Percentiles rank a stretch among this genome's conserved stretches.
These are phyloP conservation scores for Drosophila sechellia DNA, from an alignment of 1,140 invertebrate species.

Conservation along the genomic window DNA sequence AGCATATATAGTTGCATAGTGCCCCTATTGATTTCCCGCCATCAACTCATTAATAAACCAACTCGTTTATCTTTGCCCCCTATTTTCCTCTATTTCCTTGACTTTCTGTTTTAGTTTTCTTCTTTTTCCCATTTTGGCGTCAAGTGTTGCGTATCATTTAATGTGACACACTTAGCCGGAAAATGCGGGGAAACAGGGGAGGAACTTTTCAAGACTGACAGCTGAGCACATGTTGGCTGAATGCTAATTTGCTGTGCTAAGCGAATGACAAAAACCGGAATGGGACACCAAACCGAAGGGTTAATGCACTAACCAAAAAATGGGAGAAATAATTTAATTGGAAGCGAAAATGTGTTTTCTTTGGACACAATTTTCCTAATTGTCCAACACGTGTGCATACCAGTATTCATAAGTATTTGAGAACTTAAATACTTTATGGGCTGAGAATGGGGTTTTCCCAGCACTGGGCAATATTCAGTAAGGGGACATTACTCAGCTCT, in stretches of 20 bases:
- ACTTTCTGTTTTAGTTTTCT: slow-evolving; percentile 17
- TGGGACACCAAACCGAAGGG: not conserved
- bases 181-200: slow-evolving; percentile 2
- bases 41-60: slow-evolving; percentile 43
- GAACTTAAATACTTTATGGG: too few species aligned
- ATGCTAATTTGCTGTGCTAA: slow-evolving; percentile 73
- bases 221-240: slow-evolving; percentile 68
- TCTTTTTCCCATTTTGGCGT: slow-evolving; percentile 68
- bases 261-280: slow-evolving; percentile 52
- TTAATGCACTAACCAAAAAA: not conserved
- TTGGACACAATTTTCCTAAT: not conserved
- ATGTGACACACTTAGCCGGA: slow-evolving; percentile 69
- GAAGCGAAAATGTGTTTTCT: not conserved
- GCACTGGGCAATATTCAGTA: not conserved
- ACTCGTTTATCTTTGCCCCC: not conserved
- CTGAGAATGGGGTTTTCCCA: not conserved
- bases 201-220: slow-evolving; percentile 38
- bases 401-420: too few species aligned
- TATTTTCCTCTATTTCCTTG: not conserved
- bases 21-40: slow-evolving; percentile 38
- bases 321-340: not conserved
- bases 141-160: slow-evolving; percentile 82
- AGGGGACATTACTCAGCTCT: slow-evolving; percentile 18
- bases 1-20: not conserved
- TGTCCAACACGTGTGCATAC: too few species aligned